phyloP scores from a whole-genome alignment of 1,140 invertebrate species.

The Mesaphorura yosii region DNA sequence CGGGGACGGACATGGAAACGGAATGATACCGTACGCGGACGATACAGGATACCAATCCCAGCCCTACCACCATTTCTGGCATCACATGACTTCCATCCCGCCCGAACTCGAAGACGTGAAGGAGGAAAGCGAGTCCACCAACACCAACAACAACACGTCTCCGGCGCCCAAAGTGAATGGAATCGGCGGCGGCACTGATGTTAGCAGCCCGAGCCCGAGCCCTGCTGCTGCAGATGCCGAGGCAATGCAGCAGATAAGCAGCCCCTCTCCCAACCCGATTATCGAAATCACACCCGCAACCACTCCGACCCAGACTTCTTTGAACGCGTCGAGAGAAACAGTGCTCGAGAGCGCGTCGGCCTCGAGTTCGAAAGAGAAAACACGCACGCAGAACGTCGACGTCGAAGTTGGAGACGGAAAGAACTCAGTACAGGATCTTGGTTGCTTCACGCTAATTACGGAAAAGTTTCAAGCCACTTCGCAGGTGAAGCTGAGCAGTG shows the following conservation, averaged over 20 bases:
- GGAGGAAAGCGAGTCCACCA: slow-evolving; percentile 21
- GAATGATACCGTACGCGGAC: background rate
- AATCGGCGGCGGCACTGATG: background rate
- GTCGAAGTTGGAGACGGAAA: no score
- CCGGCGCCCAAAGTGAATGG: background rate
- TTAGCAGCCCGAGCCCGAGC: background rate
- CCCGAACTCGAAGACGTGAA: slow-evolving; percentile 19
- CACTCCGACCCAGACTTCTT: slow-evolving; percentile 3
- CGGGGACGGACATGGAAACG: background rate
- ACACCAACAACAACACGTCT: background rate
- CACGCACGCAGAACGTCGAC: background rate
- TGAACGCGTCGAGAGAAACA: background rate
- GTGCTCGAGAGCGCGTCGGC: background rate
- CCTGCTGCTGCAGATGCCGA: background rate
- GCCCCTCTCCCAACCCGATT: slow-evolving; percentile 6
- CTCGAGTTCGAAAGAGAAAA: background rate
- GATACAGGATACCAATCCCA: background rate
- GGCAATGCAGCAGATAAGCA: background rate
- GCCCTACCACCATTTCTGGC: slow-evolving; percentile 1
- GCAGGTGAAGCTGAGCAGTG: slow-evolving; percentile 11
- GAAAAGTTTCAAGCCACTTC: slow-evolving; percentile 28
- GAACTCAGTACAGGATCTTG: slow-evolving; percentile 16
- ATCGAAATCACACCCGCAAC: slow-evolving; percentile 29
- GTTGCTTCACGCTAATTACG: slow-evolving; percentile 22
- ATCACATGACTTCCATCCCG: background rate